Base-by-base conservation (phyloP, 2,888 invertebrate species). In the Synanthedon tipuliformis region DNA sequence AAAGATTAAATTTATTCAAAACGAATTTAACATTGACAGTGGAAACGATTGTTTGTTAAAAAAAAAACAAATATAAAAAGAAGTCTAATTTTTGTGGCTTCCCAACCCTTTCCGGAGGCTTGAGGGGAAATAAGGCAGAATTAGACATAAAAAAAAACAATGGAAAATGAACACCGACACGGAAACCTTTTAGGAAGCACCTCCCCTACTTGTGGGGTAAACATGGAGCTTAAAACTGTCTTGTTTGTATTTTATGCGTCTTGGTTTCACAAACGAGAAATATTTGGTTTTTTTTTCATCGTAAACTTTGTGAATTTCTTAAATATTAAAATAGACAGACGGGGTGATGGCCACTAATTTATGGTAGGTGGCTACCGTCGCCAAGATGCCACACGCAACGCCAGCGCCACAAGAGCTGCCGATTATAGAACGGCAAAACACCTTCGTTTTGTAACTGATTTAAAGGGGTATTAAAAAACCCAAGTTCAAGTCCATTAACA, bases 121-220 rank as follows among this genome's bases (percentile, higher is more conserved):
- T 45, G 49, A 54, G 50, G 50, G 55, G 62, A 60, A 65, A 62
- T 55, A 61, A 64, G 62, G 55, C 63, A 61, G 49, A 51, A 48
- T 51, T 60, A 58, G 66, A 62, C 61, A 60, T 57, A 61, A 60
- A 64, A 34, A 34, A 34, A 63, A 64, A 66, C 67, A 68, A 63
- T 62, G 68, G 73, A 65, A 71, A 79, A 75, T 69, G 64, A 68
- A 80, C 69, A 75, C 78, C 75, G 72, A 68, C 74, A 73, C 58
- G 57, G 83, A 85, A 85, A 77, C 85, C 85, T 76, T 78, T 71
- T 68, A 85, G 68, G 84, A 84, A 82, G 82, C 80, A 73, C 81
- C 78, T 76, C 81, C 85, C 83, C 79, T 60, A 62, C 54, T 63
- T 61, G 59, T 65, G 66, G 60, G 59, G 61, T 58, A 68, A 69